These are phyloP conservation scores for Sapajus apella DNA, from an alignment of 2,113 vertebrate genomes.

Conservation along the genomic window DNA sequence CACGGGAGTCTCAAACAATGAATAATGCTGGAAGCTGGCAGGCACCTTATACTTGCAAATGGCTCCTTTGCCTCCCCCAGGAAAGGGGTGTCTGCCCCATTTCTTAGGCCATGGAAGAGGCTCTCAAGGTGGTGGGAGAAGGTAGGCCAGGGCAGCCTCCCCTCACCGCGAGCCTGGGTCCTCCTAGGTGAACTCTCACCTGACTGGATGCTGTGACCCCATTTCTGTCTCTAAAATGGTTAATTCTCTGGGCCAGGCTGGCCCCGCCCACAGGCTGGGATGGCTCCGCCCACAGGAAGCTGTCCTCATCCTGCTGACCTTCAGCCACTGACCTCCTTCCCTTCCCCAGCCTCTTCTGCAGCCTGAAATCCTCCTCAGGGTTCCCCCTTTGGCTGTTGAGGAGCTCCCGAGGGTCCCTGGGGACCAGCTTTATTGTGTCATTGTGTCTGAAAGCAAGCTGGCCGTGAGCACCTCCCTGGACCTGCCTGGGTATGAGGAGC, in stretches of 20 bases:
- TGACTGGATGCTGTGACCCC: neutral
- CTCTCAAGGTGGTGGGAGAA: neutral
- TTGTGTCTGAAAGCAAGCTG: neutral
- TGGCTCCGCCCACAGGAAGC: neutral
- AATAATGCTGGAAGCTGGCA: accelerated
- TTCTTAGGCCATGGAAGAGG: neutral
- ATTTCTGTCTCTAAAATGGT: neutral
- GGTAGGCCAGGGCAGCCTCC: neutral
- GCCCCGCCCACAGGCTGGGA: accelerated
- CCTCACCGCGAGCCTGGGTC: neutral
- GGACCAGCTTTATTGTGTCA: neutral
- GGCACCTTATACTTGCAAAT: accelerated
- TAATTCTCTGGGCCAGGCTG: neutral
- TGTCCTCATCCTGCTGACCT: too few relatives aligned
- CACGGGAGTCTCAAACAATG: neutral
- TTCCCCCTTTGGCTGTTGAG: neutral
- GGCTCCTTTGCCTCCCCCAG: neutral
- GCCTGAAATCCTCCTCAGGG: neutral
- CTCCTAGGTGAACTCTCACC: neutral
- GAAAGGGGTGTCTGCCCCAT: neutral
- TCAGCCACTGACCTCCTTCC: neutral
- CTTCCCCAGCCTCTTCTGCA: neutral
- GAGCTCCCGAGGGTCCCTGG: too few relatives aligned
- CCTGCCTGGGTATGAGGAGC: too few relatives aligned
- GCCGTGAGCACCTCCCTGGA: accelerated